Base-by-base conservation (phyloP, 1,140 invertebrate genomes). In the Condylostylus longicornis region DNA sequence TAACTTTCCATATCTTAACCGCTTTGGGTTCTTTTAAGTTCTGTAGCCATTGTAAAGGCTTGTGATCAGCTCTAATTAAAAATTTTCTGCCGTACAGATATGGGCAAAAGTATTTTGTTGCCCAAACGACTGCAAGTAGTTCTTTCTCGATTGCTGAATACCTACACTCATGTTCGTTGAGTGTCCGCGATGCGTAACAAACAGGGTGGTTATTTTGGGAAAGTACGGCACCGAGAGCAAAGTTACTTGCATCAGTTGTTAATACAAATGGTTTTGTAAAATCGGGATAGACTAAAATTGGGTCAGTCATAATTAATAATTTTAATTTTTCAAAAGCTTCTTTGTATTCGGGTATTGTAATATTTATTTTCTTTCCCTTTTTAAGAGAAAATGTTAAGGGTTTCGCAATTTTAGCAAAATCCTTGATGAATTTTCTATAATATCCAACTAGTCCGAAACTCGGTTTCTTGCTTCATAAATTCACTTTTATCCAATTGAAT, bases 1-100 rank as follows among this genome's bases (percentile, higher is more conserved):
- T 14, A 70, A 20, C 22, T 58, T 34, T 67, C 65, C 65, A 70
- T 67, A 71, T 20, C 64, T 71, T 39, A 43, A 60, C 40, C 27
- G 54, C 56, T 9, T 47, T 54, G 5, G 61, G 55, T 25, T 69
- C 59, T 46, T 65, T 69, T 2, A 62, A 41, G 13, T 41, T 47
- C 20, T 23, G 13, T 5, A 69, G 38, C 57, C 60, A 70, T 21
- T 37, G 44, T 25, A 70, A 47, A 1, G 62, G 59, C 43, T 55
- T 54, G 36, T 70, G 67, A 42, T 72, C 68, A 0, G 66, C 69
- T 14, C 55, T 29, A 2, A 69, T 58, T 15, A 30, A 52, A 40
- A 72, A 70, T 29, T 59, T 48, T 37, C 38, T 51, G 20, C 58
- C 60, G 40, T 52, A 58, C 3, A 71, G 37, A 45, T 64, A 72